These are phyloP conservation scores for Radopholus similis DNA, from an alignment of 1,140 invertebrate species.

Conservation along the genomic window DNA sequence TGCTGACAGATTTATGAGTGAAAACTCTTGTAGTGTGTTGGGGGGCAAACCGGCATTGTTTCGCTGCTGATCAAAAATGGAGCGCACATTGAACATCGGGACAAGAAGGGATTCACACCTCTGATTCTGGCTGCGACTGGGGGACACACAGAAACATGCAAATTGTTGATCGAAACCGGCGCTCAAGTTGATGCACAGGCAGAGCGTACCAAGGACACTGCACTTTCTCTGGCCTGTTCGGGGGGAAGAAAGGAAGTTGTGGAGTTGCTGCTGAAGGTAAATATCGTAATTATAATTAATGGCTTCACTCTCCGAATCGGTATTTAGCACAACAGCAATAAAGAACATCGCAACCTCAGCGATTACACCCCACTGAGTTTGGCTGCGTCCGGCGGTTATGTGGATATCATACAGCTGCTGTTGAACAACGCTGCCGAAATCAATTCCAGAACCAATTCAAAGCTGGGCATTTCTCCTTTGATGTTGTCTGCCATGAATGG, in stretches of 20 bases:
- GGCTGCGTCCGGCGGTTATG: slow-evolving; percentile 94
- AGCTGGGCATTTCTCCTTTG: slow-evolving; percentile 72
- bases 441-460: slow-evolving; percentile 71
- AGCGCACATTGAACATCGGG: slow-evolving; percentile 93
- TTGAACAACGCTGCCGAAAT: slow-evolving; percentile 90
- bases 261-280: slow-evolving; percentile 78
- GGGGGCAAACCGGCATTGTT: slow-evolving; percentile 84
- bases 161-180: slow-evolving; percentile 82
- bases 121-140: slow-evolving; percentile 92
- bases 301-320: too few species aligned
- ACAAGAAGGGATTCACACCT: slow-evolving; percentile 98
- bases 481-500: slow-evolving; percentile 98
- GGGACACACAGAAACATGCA: slow-evolving; percentile 88
- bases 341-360: slow-evolving; percentile 97
- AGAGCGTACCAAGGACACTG: slow-evolving; percentile 96
- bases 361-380: slow-evolving; percentile 97
- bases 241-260: slow-evolving; percentile 89
- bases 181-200: slow-evolving; percentile 96
- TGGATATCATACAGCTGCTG: slow-evolving; percentile 94
- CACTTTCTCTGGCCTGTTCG: slow-evolving; percentile 90
- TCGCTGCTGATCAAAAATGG: slow-evolving; percentile 73
- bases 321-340: slow-evolving; percentile 70
- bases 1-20: too few species aligned
- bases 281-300: too few species aligned
- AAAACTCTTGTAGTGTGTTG: too few species aligned